Conservation (phyloP, 37 sponge, comb jelly and placozoan species). For the Corticium candelabrum region DNA sequence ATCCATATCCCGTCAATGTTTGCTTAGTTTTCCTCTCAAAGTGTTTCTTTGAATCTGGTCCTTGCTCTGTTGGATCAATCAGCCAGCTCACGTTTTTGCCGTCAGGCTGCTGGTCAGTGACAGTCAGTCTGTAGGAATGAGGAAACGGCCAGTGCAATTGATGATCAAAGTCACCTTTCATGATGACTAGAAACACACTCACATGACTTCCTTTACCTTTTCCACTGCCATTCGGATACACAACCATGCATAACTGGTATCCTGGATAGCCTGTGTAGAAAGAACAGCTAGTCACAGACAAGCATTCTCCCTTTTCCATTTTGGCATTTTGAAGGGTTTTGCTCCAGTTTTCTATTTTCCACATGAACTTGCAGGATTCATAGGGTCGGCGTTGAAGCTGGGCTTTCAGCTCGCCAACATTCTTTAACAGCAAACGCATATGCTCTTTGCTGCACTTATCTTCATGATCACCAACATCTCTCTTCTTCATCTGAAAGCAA, state of each 20-base stretch:
- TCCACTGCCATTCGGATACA: not conserved
- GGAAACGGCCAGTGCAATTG: not conserved
- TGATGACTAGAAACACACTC: not conserved
- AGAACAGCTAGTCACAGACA: not conserved
- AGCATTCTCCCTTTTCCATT: not conserved
- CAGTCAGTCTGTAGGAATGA: not conserved
- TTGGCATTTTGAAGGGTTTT: not conserved
- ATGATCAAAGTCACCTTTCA: not conserved
- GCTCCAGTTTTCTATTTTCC: not conserved
- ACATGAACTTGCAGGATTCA: not conserved
- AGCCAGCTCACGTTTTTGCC: not conserved
- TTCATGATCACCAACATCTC: not conserved
- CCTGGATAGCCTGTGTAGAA: constrained; percentile 1
- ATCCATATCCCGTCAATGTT: not conserved
- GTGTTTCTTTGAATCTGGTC: not conserved
- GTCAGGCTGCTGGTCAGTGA: not conserved
- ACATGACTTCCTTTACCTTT: not conserved
- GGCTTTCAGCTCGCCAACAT: not conserved
- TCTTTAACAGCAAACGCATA: not conserved
- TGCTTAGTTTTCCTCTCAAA: not conserved
- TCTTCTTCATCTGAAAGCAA: not conserved
- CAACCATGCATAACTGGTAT: not conserved
- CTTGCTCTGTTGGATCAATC: not conserved
- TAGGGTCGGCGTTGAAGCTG: not conserved
- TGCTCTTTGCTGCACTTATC: not conserved